These are phyloP conservation scores for Bombus pascuorum DNA, from an alignment of 1,140 invertebrate species.

Conservation along the genomic window DNA sequence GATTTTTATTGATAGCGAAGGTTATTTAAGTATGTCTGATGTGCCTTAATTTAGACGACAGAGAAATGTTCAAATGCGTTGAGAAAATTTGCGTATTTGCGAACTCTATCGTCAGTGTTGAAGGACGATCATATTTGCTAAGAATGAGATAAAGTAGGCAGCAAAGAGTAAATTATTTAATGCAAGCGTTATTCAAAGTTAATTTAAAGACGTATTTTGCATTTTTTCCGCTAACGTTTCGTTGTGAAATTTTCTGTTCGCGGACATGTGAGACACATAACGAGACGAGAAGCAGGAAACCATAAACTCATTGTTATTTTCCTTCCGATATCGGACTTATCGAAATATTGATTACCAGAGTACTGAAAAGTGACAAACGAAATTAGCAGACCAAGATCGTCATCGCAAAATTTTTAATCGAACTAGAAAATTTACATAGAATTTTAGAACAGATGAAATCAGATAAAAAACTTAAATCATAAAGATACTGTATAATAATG, in stretches of 20 bases:
- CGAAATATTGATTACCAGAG: no score
- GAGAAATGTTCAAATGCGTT: neutral
- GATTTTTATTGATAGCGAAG: neutral
- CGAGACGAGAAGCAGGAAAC: neutral
- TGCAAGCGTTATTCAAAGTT: neutral
- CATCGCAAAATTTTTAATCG: neutral
- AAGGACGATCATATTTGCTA: slow-evolving; percentile 31
- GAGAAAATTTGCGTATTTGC: slow-evolving; percentile 6
- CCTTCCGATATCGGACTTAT: neutral
- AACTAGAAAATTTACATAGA: neutral
- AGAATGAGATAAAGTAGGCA: neutral
- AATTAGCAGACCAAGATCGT: neutral
- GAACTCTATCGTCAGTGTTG: neutral
- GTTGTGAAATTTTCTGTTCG: neutral
- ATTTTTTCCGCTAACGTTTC: slow-evolving; percentile 13
- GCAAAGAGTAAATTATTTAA: slow-evolving; percentile 1
- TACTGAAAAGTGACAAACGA: neutral
- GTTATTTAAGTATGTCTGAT: neutral
- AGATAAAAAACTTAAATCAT: neutral
- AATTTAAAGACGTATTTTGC: slow-evolving; percentile 52
- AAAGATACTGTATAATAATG: neutral
- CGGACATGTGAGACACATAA: slow-evolving; percentile 28
- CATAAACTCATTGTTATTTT: neutral
- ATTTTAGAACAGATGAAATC: neutral
- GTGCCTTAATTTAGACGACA: neutral